Evolutionary conservation across 2,888 invertebrate species (phyloP).

Genomic region (Drosophila meridionalis): DNA sequence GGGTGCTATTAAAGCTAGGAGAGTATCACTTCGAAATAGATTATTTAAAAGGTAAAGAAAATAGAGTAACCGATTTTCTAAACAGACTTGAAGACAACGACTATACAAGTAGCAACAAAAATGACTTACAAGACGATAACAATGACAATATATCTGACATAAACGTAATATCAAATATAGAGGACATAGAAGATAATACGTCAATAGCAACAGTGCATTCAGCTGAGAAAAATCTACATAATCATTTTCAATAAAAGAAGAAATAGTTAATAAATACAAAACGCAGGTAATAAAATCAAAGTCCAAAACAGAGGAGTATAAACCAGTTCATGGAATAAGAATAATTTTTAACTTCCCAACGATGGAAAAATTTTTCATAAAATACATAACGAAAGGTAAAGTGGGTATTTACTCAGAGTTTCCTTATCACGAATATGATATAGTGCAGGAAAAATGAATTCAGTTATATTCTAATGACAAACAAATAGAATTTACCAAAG

Average conservation of each 20-base stretch:
- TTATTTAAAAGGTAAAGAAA: neutral
- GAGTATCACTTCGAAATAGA: neutral
- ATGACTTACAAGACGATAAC: neutral
- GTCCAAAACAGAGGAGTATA: slow-evolving; percentile 10
- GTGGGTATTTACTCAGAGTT: slow-evolving; percentile 11
- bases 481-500: slow-evolving; percentile 10
- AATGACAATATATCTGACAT: neutral
- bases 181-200: neutral
- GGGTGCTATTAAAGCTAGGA: neutral
- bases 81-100: neutral
- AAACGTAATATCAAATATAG: slow-evolving; percentile 1
- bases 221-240: neutral
- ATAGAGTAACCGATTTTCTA: neutral
- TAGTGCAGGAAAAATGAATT: slow-evolving; percentile 16
- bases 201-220: slow-evolving; percentile 4
- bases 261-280: slow-evolving; percentile 10
- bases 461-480: slow-evolving; percentile 15
- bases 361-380: neutral
- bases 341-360: neutral
- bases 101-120: neutral
- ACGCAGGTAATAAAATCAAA: slow-evolving; percentile 5
- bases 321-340: neutral
- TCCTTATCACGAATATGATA: slow-evolving; percentile 11
- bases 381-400: slow-evolving; percentile 6
- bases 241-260: slow-evolving; percentile 10